Conservation (phyloP, 30 jellyfish, hydroid and myxozoan species). For the Hydractinia symbiolongicarpus region DNA sequence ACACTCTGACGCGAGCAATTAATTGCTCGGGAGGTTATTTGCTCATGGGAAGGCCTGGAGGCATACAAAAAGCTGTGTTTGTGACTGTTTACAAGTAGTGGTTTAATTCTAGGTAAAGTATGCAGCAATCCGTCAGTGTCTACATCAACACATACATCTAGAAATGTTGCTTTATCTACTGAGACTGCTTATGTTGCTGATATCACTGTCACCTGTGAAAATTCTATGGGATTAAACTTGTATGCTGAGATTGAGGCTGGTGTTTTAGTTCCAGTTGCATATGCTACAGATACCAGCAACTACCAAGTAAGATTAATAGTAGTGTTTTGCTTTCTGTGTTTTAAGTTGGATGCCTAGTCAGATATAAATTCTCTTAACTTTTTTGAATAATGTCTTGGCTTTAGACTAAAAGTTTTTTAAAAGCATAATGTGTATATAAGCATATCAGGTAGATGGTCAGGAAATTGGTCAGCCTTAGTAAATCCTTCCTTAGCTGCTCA, state of each 20-base stretch:
- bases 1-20: too few species aligned
- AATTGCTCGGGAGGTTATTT: too few species aligned
- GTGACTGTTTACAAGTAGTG: too few species aligned
- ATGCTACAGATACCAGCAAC: slow-evolving; percentile 54
- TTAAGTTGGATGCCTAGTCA: too few species aligned
- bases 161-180: slow-evolving; percentile 55
- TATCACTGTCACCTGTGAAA: slow-evolving; percentile 53
- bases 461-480: too few species aligned
- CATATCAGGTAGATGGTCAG: background rate
- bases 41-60: too few species aligned
- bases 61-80: too few species aligned
- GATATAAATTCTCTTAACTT: background rate
- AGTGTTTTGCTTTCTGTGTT: too few species aligned
- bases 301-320: slow-evolving; percentile 52
- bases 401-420: background rate
- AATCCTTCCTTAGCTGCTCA: too few species aligned
- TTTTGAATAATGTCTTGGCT: background rate
- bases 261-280: slow-evolving; percentile 77
- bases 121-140: slow-evolving; percentile 59
- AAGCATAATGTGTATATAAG: background rate
- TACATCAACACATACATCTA: slow-evolving; percentile 63
- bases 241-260: slow-evolving; percentile 88
- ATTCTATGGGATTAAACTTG: slow-evolving; percentile 34
- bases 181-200: slow-evolving; percentile 77
- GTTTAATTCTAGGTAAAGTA: slow-evolving; percentile 27